phyloP scores from a whole-genome alignment of 2,888 invertebrate species.

The Cantharis rustica region DNA sequence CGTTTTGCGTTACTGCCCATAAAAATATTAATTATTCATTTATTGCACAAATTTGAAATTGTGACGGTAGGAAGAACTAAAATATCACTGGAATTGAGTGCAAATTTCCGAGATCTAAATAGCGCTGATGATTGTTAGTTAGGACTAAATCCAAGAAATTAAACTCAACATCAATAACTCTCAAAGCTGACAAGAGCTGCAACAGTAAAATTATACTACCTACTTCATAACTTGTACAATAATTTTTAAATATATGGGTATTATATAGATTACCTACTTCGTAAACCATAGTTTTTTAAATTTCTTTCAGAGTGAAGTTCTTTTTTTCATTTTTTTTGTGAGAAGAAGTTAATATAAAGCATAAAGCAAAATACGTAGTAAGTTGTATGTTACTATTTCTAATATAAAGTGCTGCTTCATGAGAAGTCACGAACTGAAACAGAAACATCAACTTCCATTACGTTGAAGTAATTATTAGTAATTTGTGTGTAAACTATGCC shows the following conservation, averaged over 20 bases:
- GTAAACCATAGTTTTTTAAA: no score
- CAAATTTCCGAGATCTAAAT: constrained; percentile 30
- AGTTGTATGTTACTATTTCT: background rate
- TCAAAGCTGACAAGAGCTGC: no score
- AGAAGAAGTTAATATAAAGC: background rate
- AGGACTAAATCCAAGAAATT: constrained; percentile 35
- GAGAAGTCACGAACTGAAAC: constrained; percentile 21
- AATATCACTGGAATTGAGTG: constrained; percentile 39
- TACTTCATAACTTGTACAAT: no score
- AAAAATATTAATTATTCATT: constrained; percentile 40
- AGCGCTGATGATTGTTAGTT: constrained; percentile 42
- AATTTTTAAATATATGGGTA: no score
- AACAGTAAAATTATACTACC: no score
- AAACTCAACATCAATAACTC: background rate
- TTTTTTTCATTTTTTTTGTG: no score
- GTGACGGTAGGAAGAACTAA: constrained; percentile 38
- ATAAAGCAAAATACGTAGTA: background rate
- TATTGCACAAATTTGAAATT: constrained; percentile 40
- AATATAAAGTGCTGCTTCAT: background rate
- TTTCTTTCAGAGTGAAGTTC: no score
- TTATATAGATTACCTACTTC: no score
- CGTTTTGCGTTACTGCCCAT: constrained; percentile 26
- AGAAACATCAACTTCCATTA: constrained; percentile 39
- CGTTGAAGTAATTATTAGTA: constrained; percentile 48
- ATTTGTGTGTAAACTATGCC: constrained; percentile 47